Percentiles rank a stretch among this genome's conserved stretches.
Evolutionary conservation across 2,113 vertebrate genomes (phyloP).

Genomic region (Typhlomys cinereus): DNA sequence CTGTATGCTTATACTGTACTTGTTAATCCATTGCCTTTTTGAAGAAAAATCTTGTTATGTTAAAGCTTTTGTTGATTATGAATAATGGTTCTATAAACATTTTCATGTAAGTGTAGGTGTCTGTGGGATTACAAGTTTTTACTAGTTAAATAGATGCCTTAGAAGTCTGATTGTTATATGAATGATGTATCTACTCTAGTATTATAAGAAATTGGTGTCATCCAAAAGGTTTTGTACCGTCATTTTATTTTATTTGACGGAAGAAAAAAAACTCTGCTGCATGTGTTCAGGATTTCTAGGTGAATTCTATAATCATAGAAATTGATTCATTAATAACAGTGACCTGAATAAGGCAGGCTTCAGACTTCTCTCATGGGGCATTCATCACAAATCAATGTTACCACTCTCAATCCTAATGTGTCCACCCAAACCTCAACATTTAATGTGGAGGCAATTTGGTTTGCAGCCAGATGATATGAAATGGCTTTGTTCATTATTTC

Average conservation of each 20-base stretch:
- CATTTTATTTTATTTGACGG: slow-evolving; percentile 30
- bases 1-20: background rate
- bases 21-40: background rate
- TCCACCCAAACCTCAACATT: slow-evolving; percentile 25
- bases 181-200: background rate
- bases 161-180: background rate
- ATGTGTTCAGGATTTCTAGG: slow-evolving; percentile 17
- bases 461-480: background rate
- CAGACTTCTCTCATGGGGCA: background rate
- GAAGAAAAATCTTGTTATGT: background rate
- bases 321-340: slow-evolving; percentile 59
- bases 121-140: background rate
- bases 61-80: background rate
- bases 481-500: background rate
- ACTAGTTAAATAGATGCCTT: background rate
- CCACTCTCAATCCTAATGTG: slow-evolving; percentile 7
- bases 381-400: slow-evolving; percentile 6
- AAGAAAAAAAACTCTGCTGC: background rate
- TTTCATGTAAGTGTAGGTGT: background rate
- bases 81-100: background rate
- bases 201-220: background rate
- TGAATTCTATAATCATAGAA: slow-evolving; percentile 48
- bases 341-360: slow-evolving; percentile 32
- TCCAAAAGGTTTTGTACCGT: no score
- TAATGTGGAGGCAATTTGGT: slow-evolving; percentile 45